Evolutionary conservation across 2,888 invertebrate species (phyloP).

Genomic region (Rhagophthalmus giganteus): DNA sequence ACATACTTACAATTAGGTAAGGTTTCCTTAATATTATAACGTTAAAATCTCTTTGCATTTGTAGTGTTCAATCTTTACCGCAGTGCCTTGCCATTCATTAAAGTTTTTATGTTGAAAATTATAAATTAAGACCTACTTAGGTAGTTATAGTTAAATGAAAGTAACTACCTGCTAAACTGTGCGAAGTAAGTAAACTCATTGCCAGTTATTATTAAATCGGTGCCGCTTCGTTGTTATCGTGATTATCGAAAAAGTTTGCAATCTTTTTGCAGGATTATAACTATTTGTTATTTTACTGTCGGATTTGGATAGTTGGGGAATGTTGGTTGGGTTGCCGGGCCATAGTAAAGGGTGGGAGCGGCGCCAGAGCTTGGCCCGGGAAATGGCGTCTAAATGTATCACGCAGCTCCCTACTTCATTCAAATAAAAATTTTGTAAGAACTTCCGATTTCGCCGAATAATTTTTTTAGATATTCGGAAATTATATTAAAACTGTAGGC

Average conservation of each 20-base stretch:
- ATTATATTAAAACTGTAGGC: background rate
- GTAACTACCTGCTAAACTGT: no score
- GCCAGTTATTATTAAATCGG: no score
- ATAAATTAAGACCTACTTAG: no score
- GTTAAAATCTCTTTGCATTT: no score
- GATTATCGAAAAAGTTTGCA: conserved; percentile 38
- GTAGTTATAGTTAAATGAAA: no score
- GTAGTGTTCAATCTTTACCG: no score
- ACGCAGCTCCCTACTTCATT: conserved; percentile 24
- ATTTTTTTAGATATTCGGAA: conserved; percentile 1
- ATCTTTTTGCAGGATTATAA: conserved; percentile 49
- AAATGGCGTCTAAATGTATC: conserved; percentile 47
- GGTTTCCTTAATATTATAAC: no score
- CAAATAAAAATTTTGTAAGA: conserved; percentile 19
- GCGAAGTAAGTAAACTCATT: no score
- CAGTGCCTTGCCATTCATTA: no score
- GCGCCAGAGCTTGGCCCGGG: conserved; percentile 46
- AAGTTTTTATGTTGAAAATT: no score
- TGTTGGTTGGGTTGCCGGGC: conserved; percentile 32
- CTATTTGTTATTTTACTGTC: conserved; percentile 53
- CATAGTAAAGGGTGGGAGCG: conserved; percentile 41
- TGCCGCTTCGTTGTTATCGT: conserved; percentile 26
- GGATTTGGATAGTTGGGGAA: conserved; percentile 38
- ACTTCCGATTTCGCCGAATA: conserved; percentile 9
- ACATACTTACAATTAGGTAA: no score